Evolutionary conservation across 2,113 vertebrate species (phyloP), one percentile per base, ranked within the genome.

Genomic region (Oostethus manadensis): DNA sequence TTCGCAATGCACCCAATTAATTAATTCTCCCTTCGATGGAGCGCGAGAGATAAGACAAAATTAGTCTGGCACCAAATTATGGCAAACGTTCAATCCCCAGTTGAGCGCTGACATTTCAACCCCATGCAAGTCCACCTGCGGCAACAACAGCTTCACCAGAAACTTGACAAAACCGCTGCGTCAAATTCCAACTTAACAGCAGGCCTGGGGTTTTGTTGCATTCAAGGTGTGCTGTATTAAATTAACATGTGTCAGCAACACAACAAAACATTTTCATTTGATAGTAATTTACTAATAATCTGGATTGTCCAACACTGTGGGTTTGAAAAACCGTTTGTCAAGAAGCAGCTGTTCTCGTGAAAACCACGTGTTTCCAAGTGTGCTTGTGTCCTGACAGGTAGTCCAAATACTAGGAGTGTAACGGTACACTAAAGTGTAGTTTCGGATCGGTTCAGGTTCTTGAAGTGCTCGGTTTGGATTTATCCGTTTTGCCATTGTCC

Each of bases 11-110:
- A 65, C 68, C 40, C 58, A 58, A 78, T 77, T 82, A 82, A 83
- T 83, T 56, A 77, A 78, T 72, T 69, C 66, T 63, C 66, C 71
- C 67, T 53, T 76, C 42, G 44, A 59, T 68, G 70, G 55, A 71
- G 79, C 68, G 66, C 60, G 68, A 74, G 73, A 13, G 67, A 82
- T 76, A 79, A 73, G 63, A 60, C 70, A 59, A 68, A 84, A 80
- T 77, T 63, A 80, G 62, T 79, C 73, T 51, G 61, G 50, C 60
- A 73, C 48, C 51, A 76, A 71, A 56, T 66, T 43, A 54, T 5
- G 50, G 73, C 78, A 82, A 80, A 80, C 73, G 63, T 68, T 49
- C 44, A 62, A 55, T 61, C 45, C 74, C 68, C 51, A 16, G 65
- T 62, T 56, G 63, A 53, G 62, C 66, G 35, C 15, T 8, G 43